A percentile compares a stretch with the other conserved stretches of the same genome.
Evolutionary conservation across 1,140 invertebrate species (phyloP).

Genomic region (Contarinia nasturtii): DNA sequence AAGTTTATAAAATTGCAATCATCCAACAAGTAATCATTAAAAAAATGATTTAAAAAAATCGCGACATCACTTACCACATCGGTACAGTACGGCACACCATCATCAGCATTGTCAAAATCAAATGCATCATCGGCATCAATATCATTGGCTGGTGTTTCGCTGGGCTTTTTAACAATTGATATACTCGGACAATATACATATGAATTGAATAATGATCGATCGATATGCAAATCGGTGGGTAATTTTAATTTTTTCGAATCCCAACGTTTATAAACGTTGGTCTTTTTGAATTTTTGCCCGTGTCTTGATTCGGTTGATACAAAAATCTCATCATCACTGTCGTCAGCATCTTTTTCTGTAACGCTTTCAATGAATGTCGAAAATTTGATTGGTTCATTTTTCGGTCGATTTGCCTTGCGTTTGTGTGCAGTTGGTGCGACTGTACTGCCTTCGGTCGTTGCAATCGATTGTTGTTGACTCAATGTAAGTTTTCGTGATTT

Average conservation of each 20-base stretch:
- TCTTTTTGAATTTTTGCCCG: conserved; percentile 12
- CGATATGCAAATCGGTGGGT: conserved; percentile 15
- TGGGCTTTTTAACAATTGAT: background rate
- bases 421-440: background rate
- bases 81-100: conserved; percentile 12
- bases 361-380: background rate
- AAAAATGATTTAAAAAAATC: background rate
- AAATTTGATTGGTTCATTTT: background rate
- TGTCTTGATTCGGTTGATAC: background rate
- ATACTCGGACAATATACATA: conserved; percentile 2
- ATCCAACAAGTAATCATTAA: background rate
- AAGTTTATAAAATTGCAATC: too few species aligned
- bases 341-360: too few species aligned
- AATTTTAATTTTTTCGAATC: conserved; percentile 17
- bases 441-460: background rate
- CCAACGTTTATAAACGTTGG: conserved; percentile 20
- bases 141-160: background rate
- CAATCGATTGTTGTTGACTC: background rate
- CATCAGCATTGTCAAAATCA: conserved; percentile 14
- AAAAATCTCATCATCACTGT: background rate
- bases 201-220: conserved; percentile 5
- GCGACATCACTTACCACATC: conserved; percentile 4
- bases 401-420: background rate
- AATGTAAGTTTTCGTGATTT: background rate
- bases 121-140: conserved; percentile 4